Conservation (phyloP, 35 echinoderm and acorn worm genomes). For the Hemicentrotus pulcherrimus region DNA sequence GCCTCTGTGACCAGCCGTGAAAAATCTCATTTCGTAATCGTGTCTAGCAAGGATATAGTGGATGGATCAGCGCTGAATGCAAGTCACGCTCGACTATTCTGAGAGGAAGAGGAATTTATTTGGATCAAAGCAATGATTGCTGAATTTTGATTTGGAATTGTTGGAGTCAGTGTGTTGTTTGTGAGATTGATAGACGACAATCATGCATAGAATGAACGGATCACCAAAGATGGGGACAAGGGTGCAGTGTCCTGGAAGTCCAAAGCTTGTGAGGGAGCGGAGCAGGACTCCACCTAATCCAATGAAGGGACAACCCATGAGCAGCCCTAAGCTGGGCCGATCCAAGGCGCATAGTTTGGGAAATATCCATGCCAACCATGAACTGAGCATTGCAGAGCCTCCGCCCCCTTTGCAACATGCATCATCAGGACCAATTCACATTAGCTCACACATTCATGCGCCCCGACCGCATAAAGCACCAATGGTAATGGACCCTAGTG, state of each 20-base stretch:
- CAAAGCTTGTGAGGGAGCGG: slow-evolving; percentile 19
- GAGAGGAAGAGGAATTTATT: neutral
- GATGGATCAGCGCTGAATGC: neutral
- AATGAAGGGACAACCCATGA: slow-evolving; percentile 27
- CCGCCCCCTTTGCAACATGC: slow-evolving; percentile 32
- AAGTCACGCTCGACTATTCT: neutral
- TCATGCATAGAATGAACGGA: slow-evolving; percentile 23
- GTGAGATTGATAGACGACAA: neutral
- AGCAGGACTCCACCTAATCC: slow-evolving; percentile 50
- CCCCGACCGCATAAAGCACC: slow-evolving; percentile 27
- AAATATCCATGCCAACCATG: slow-evolving; percentile 40
- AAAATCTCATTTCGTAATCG: neutral
- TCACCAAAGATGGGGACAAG: slow-evolving; percentile 22
- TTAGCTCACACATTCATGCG: slow-evolving; percentile 36
- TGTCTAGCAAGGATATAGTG: neutral
- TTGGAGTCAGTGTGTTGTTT: neutral
- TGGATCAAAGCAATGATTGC: slow-evolving; percentile 1
- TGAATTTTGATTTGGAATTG: neutral
- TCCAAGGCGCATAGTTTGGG: slow-evolving; percentile 32
- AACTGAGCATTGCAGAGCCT: slow-evolving; percentile 43
- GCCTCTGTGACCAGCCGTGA: neutral
- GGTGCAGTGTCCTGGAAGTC: neutral
- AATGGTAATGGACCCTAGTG: slow-evolving; percentile 40
- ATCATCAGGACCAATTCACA: slow-evolving; percentile 29
- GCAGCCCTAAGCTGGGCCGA: slow-evolving; percentile 32